A percentile compares a stretch with the other conserved stretches of the same genome.
Conservation (phyloP, 1,140 invertebrate species). For the Drosophila sulfurigaster region DNA sequence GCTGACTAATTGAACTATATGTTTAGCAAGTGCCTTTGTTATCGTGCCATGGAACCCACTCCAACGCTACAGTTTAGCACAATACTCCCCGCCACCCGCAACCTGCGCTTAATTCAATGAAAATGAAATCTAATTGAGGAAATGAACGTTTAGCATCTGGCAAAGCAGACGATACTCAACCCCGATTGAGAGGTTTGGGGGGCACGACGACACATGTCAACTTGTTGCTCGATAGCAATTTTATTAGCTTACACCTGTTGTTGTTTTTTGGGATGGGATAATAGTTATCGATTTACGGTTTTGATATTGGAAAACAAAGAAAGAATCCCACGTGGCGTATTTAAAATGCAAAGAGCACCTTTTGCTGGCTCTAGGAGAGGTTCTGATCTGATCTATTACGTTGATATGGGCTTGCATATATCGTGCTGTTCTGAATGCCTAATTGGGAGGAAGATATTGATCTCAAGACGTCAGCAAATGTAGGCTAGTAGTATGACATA, state of each 20-base stretch:
- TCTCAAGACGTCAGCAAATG: conserved; percentile 6
- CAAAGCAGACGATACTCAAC: neutral
- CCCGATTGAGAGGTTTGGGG: conserved; percentile 5
- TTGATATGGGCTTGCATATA: neutral
- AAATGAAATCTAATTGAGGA: conserved; percentile 75
- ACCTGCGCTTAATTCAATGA: conserved; percentile 42
- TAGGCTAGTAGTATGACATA: conserved; percentile 5
- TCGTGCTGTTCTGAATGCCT: conserved; percentile 5
- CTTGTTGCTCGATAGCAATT: conserved; percentile 21
- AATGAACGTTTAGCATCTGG: conserved; percentile 71
- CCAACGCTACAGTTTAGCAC: conserved; percentile 18
- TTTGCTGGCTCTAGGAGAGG: conserved; percentile 13
- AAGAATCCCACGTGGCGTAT: conserved; percentile 48
- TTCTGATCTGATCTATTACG: conserved; percentile 23
- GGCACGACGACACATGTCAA: conserved; percentile 19
- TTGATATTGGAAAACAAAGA: no score
- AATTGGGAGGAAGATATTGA: conserved; percentile 9
- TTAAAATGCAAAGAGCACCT: conserved; percentile 58
- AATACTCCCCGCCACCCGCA: conserved; percentile 14
- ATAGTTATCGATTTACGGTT: neutral
- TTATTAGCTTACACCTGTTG: conserved; percentile 12
- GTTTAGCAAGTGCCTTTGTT: conserved; percentile 23
- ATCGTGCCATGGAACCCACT: conserved; percentile 25
- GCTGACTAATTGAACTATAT: conserved; percentile 17
- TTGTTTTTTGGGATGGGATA: neutral